phyloP scores from a whole-genome alignment of 2,888 invertebrate species.

The Microchrysa polita region DNA sequence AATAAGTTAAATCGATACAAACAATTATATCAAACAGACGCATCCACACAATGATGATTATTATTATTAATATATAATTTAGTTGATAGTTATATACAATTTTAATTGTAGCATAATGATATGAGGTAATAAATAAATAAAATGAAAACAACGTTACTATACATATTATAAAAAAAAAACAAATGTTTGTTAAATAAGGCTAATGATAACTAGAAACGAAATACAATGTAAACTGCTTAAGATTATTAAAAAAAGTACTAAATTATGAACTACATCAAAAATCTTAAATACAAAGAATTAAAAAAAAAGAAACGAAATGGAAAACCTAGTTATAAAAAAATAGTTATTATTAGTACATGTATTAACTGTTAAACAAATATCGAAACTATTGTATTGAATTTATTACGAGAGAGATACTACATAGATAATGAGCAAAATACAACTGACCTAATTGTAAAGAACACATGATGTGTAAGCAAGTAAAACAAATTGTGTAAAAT shows the following conservation, averaged over 20 bases:
- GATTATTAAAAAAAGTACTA: neutral
- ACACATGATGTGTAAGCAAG: neutral
- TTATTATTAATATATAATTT: neutral
- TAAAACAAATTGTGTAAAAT: neutral
- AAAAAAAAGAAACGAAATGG: neutral
- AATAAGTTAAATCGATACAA: neutral
- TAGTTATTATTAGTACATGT: constrained; percentile 22
- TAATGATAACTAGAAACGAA: constrained; percentile 19
- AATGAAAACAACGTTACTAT: no score
- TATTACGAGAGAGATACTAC: constrained; percentile 17
- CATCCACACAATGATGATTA: no score
- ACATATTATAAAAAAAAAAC: neutral
- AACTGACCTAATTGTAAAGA: constrained; percentile 4
- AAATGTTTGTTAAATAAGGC: constrained; percentile 26
- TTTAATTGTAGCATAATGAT: no score
- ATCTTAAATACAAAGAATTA: neutral
- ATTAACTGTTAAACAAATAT: constrained; percentile 24
- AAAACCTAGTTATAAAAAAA: neutral
- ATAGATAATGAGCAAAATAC: neutral
- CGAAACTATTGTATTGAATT: constrained; percentile 17
- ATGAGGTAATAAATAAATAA: no score
- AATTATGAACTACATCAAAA: neutral
- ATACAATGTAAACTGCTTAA: neutral
- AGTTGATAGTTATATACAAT: neutral
- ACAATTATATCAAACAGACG: neutral